phyloP scores from a whole-genome alignment of 2,797 vertebrate species.

The Bradypus variegatus region DNA sequence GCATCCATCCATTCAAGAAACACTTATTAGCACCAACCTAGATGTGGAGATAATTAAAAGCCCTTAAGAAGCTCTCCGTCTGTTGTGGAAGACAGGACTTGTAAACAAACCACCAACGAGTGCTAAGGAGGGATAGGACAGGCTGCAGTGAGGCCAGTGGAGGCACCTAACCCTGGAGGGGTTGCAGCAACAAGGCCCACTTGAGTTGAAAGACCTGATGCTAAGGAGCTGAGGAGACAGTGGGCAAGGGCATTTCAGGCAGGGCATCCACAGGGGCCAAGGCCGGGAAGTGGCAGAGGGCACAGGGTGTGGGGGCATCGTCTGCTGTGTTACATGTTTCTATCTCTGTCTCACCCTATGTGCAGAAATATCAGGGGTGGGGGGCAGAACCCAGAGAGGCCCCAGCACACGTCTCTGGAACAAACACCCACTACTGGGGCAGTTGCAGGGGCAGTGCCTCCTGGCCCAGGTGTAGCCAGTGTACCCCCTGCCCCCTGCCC shows the following conservation, averaged over 20 bases:
- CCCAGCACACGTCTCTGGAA: not conserved
- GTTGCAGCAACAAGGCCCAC: not conserved
- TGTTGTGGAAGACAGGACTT: conserved; percentile 34
- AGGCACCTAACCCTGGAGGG: not conserved
- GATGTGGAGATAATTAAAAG: conserved; percentile 38
- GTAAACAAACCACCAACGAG: conserved; percentile 43
- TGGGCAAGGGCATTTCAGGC: not conserved
- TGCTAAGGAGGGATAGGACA: not conserved
- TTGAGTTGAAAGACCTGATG: not conserved
- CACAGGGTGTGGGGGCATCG: no score
- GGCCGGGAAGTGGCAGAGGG: not conserved
- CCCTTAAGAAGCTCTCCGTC: conserved; percentile 26
- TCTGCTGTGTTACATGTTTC: no score
- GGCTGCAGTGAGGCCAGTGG: no score
- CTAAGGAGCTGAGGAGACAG: not conserved
- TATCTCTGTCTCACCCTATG: not conserved
- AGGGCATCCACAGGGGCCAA: not conserved
- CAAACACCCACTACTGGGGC: not conserved
- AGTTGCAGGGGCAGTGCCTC: not conserved
- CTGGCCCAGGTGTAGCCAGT: conserved; percentile 20
- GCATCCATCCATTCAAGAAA: not conserved
- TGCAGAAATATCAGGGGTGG: not conserved
- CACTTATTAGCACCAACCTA: conserved; percentile 12
- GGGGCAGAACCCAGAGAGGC: not conserved
- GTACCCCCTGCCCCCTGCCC: not conserved